phyloP scores from a whole-genome alignment of 2,113 vertebrate species.

The Psettodes erumei region DNA sequence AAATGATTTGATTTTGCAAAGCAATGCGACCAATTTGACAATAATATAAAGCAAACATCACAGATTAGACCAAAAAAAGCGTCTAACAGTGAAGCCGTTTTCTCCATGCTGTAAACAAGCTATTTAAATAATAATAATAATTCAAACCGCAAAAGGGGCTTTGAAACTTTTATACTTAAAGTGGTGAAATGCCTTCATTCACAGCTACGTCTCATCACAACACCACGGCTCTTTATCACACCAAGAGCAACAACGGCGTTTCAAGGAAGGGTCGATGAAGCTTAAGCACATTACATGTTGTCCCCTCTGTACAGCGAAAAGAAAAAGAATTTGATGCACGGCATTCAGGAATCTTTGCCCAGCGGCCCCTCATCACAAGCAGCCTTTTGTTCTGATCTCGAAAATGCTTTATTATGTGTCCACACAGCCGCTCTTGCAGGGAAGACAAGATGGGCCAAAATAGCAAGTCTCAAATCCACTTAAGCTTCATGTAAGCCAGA shows the following conservation, averaged over 20 bases:
- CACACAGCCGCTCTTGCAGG: slow-evolving; percentile 37
- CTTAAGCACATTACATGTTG: not conserved
- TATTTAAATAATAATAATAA: slow-evolving; percentile 21
- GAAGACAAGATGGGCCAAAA: slow-evolving; percentile 63
- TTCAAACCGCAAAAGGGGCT: not conserved
- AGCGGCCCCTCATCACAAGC: slow-evolving; percentile 2
- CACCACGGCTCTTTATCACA: too few species aligned
- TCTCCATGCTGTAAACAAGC: slow-evolving; percentile 1
- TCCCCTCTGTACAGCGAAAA: not conserved
- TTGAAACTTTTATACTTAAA: not conserved
- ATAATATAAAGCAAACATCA: not conserved
- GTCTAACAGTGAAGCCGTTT: not conserved
- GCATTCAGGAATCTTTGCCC: not conserved
- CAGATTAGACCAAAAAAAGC: not conserved
- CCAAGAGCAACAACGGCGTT: not conserved
- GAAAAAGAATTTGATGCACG: not conserved
- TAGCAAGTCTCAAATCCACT: slow-evolving; percentile 77
- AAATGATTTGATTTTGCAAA: not conserved
- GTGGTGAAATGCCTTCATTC: not conserved
- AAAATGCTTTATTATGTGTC: slow-evolving; percentile 24
- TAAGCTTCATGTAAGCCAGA: slow-evolving; percentile 75
- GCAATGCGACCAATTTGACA: not conserved
- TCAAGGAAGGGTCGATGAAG: slow-evolving; percentile 12
- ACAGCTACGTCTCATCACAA: not conserved
- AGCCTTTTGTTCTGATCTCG: slow-evolving; percentile 18